Evolutionary conservation across 2,888 invertebrate species (phyloP), one percentile per base, ranked within the genome.

Genomic region (Ichneumon xanthorius): DNA sequence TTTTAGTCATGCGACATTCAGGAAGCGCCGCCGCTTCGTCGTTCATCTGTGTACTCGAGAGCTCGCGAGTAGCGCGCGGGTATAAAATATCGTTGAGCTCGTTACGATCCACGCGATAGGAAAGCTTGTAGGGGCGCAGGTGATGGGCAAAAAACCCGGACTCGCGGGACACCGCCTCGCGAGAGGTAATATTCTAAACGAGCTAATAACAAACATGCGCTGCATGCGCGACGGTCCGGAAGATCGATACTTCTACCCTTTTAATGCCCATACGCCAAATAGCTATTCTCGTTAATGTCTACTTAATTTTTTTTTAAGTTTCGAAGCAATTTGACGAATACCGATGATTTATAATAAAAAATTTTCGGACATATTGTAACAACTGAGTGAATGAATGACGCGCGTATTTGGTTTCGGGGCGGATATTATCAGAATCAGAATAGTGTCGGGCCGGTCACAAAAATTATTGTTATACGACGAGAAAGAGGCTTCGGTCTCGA

Each of bases 31-130:
- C 48, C 14, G 33, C 63, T 81, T 76, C 48, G n/a, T 71, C 58
- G 58, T 48, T 76, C 61, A 26, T 75, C 19, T 55, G 9, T 45
- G 14, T 80, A 53, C 61, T 33, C 22, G 55, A 4, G 55, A 11
- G 30, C 26, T 40, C 40, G 40, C 40, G 40, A 40, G 40, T 40
- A 40, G 5, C 7, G 40, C 7, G 40, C 11, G 1, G 40, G 50
- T n/a, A 70, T 80, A 73, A 73, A 73, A 80, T 65, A 80, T 80
- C 71, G 45, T 22, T 61, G 33, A 9, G 16, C 50, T 4, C 55
- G n/a, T 61, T 16, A 40, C 40, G 67, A 77, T 77, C 37, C 55
- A 30, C n/a, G 22, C 14, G 67, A 53, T 68, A 48, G 40, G 73
- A 50, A 26, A 19, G 26, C 33, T 72, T 72, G 33, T 55, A 55